These are phyloP conservation scores for Drosophila demipolita DNA, from an alignment of 2,888 invertebrate species.

Conservation along the genomic window DNA sequence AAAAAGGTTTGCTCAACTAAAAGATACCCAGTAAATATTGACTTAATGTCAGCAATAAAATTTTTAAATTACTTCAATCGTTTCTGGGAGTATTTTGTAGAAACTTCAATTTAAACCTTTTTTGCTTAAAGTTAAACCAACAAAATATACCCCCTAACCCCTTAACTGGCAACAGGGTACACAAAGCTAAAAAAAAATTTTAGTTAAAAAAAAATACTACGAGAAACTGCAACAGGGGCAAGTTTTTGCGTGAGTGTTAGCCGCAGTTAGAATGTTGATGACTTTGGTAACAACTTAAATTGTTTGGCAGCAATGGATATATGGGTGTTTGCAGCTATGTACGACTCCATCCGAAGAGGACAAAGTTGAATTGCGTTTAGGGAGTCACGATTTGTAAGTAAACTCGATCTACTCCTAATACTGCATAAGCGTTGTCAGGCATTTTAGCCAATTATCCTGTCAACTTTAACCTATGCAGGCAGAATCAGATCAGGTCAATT, in stretches of 20 bases:
- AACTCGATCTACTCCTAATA: conserved; percentile 38
- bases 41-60: not conserved
- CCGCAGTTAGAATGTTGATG: conserved; percentile 71
- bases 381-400: conserved; percentile 53
- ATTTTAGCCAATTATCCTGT: conserved; percentile 42
- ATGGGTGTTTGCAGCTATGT: not conserved
- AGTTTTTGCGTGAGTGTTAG: conserved; percentile 50
- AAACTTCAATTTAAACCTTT: not conserved
- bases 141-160: not conserved
- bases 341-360: conserved; percentile 24
- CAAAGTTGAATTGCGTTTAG: conserved; percentile 71
- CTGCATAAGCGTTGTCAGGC: conserved; percentile 30
- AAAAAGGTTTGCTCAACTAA: not conserved
- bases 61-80: not conserved
- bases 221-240: conserved; percentile 63
- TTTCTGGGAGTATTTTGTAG: not conserved
- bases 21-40: conserved; percentile 5
- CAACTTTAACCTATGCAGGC: conserved; percentile 19
- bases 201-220: not conserved
- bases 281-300: conserved; percentile 81
- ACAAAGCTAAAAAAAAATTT: not conserved
- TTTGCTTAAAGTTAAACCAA: not conserved
- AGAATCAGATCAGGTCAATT: not conserved
- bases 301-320: conserved; percentile 70
- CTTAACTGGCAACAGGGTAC: not conserved